Conservation (phyloP, 2,797 vertebrate genomes). For the Brachymystax lenok region DNA sequence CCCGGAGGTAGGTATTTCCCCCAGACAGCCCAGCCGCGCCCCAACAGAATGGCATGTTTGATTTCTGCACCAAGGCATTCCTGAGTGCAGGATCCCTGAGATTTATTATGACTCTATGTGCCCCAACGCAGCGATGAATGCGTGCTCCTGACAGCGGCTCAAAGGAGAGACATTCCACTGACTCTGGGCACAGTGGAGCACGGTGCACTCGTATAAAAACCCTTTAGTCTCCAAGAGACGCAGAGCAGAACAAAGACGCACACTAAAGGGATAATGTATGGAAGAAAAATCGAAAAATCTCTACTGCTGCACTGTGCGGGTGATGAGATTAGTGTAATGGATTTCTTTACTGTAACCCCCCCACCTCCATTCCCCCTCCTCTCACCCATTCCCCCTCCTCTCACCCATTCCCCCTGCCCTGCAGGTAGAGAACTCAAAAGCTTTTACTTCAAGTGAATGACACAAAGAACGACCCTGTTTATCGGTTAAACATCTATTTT, state of each 20-base stretch:
- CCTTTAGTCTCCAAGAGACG: slow-evolving; percentile 46
- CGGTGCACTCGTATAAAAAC: slow-evolving; percentile 33
- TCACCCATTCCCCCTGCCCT: slow-evolving; percentile 40
- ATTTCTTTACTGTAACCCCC: slow-evolving; percentile 42
- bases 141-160: slow-evolving; percentile 57
- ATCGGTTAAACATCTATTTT: slow-evolving; percentile 51
- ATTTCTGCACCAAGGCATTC: slow-evolving; percentile 50
- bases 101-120: slow-evolving; percentile 55
- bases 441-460: slow-evolving; percentile 57
- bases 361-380: not conserved
- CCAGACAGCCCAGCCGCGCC: slow-evolving; percentile 10
- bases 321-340: slow-evolving; percentile 62
- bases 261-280: slow-evolving; percentile 34
- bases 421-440: slow-evolving; percentile 62
- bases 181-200: slow-evolving; percentile 32
- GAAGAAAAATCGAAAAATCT: slow-evolving; percentile 49
- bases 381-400: not conserved
- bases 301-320: slow-evolving; percentile 36
- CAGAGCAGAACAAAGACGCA: slow-evolving; percentile 42
- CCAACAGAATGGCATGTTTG: slow-evolving; percentile 28
- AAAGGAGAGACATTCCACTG: slow-evolving; percentile 65
- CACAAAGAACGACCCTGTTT: slow-evolving; percentile 42
- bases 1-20: slow-evolving; percentile 14
- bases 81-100: slow-evolving; percentile 49
- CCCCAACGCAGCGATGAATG: slow-evolving; percentile 46